Evolutionary conservation across 2,888 invertebrate genomes (phyloP).

Genomic region (Trissoscelio sp.): DNA sequence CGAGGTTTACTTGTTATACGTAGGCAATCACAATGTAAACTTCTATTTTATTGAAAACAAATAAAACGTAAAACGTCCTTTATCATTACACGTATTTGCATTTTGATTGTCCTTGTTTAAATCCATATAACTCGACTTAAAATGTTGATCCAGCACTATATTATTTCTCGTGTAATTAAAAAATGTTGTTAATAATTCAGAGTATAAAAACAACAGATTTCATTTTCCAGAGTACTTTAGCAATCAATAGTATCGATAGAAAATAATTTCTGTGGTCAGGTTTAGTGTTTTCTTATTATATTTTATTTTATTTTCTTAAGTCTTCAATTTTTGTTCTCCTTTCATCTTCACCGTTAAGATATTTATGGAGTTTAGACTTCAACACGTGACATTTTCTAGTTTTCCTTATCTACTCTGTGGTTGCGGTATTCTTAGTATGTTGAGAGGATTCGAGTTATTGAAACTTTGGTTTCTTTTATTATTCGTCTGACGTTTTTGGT

Average conservation of each 20-base stretch:
- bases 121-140: too few species aligned
- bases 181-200: too few species aligned
- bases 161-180: too few species aligned
- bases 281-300: not conserved
- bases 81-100: too few species aligned
- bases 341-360: conserved; percentile 15
- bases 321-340: conserved; percentile 13
- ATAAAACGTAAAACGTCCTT: too few species aligned
- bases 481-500: not conserved
- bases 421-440: conserved; percentile 10
- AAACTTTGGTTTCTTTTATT: conserved; percentile 10
- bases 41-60: too few species aligned
- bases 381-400: conserved; percentile 26
- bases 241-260: conserved; percentile 43
- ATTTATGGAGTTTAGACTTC: conserved; percentile 28
- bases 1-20: too few species aligned
- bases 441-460: conserved; percentile 17
- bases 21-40: too few species aligned
- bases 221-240: conserved; percentile 32
- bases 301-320: not conserved
- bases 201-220: too few species aligned
- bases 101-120: too few species aligned
- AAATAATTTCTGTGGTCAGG: not conserved
- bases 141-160: too few species aligned
- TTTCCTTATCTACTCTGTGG: conserved; percentile 27